Evolutionary conservation across 2,888 invertebrate species (phyloP).

Genomic region (Amaurobius ferox): DNA sequence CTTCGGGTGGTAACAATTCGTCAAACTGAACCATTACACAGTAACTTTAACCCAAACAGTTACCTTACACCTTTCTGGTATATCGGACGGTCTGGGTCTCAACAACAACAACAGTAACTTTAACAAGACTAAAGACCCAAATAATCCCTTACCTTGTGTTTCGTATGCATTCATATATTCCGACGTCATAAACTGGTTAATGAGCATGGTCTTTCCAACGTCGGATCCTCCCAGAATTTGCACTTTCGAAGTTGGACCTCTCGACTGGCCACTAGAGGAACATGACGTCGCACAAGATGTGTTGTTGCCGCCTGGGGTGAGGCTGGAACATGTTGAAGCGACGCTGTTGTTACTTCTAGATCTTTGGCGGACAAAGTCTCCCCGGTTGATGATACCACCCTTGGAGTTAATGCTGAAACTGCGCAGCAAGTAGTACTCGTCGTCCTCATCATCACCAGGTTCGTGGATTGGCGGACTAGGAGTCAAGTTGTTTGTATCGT

Average conservation of each 20-base stretch:
- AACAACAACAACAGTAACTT: too few species aligned
- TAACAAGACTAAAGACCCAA: too few species aligned
- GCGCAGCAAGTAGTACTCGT: constrained; percentile 92
- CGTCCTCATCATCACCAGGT: constrained; percentile 84
- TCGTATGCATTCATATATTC: constrained; percentile 85
- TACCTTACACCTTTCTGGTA: too few species aligned
- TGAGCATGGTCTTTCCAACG: constrained; percentile 84
- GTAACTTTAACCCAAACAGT: too few species aligned
- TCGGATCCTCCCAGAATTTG: constrained; percentile 83
- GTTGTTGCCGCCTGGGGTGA: constrained; percentile 62
- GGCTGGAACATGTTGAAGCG: constrained; percentile 81
- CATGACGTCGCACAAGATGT: constrained; percentile 51
- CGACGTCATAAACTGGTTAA: constrained; percentile 84
- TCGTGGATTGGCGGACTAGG: constrained; percentile 57
- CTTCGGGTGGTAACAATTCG: too few species aligned
- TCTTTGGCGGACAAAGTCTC: constrained; percentile 84
- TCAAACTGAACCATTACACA: too few species aligned
- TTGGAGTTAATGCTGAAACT: constrained; percentile 96
- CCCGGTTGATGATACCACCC: constrained; percentile 90
- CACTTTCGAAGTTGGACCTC: constrained; percentile 78
- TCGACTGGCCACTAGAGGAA: constrained; percentile 43
- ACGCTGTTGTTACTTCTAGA: constrained; percentile 92
- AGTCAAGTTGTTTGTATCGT: constrained; percentile 32
- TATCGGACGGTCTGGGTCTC: too few species aligned
- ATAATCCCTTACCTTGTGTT: constrained; percentile 49